Percentiles rank a stretch among this genome's conserved stretches.
Evolutionary conservation across 2,888 invertebrate genomes (phyloP).

Genomic region (Thymelicus acteon): DNA sequence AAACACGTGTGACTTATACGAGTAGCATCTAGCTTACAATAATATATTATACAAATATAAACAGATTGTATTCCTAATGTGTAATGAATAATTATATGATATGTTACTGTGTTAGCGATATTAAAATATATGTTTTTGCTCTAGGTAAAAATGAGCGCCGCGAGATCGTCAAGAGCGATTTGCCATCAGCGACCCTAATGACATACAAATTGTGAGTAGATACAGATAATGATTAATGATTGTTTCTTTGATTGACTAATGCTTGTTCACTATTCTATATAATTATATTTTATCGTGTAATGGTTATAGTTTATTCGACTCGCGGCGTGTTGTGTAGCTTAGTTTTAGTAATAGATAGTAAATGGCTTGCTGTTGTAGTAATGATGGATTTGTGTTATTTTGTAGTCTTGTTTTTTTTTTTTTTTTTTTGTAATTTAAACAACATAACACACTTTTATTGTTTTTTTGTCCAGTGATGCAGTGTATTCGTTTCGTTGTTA

Average conservation of each 20-base stretch:
- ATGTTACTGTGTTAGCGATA: conserved; percentile 9
- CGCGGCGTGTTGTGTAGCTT: conserved; percentile 11
- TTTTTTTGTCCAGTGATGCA: too few species aligned
- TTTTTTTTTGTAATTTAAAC: too few species aligned
- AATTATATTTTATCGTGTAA: conserved; percentile 9
- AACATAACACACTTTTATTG: too few species aligned
- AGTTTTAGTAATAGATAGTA: not conserved
- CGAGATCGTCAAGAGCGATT: conserved; percentile 59
- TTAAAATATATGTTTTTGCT: conserved; percentile 52
- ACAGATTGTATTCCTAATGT: not conserved
- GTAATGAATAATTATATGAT: not conserved
- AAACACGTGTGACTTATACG: too few species aligned
- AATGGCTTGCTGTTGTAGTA: too few species aligned
- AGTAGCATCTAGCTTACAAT: too few species aligned
- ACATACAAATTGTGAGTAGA: conserved; percentile 70
- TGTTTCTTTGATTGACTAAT: conserved; percentile 34
- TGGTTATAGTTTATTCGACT: conserved; percentile 12
- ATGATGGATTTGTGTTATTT: too few species aligned
- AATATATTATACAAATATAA: not conserved
- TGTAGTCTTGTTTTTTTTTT: too few species aligned
- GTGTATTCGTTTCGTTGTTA: too few species aligned
- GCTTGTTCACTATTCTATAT: conserved; percentile 14
- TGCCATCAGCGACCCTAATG: conserved; percentile 65
- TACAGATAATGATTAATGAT: conserved; percentile 40
- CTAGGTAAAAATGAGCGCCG: conserved; percentile 67